Percentiles rank a stretch among this genome's conserved stretches.
These are phyloP conservation scores for Toxostoma redivivum DNA, from an alignment of 2,113 vertebrate species.

Conservation along the genomic window DNA sequence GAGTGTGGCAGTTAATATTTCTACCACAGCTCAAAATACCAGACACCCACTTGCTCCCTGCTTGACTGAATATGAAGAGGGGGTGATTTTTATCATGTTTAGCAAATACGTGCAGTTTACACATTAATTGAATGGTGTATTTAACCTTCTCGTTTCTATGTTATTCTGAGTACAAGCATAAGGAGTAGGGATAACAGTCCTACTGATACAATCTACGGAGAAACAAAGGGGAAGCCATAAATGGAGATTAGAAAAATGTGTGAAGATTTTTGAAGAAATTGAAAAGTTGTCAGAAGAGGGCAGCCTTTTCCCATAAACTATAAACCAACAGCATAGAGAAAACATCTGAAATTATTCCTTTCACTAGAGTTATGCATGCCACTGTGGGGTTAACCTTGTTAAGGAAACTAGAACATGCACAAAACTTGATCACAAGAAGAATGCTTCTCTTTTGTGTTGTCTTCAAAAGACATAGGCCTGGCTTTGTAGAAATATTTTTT, in stretches of 20 bases:
- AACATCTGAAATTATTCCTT: neutral
- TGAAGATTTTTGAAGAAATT: neutral
- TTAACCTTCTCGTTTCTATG: neutral
- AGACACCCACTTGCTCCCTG: neutral
- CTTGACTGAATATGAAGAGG: neutral
- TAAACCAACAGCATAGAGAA: neutral
- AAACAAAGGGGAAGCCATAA: neutral
- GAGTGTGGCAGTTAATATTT: neutral
- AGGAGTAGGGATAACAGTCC: neutral
- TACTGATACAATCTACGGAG: neutral
- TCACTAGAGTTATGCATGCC: neutral
- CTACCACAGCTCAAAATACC: neutral
- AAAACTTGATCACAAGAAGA: neutral
- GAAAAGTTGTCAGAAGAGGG: slow-evolving; percentile 59
- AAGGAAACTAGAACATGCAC: neutral
- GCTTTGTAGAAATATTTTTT: neutral
- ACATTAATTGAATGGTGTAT: neutral
- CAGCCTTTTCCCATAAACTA: slow-evolving; percentile 57
- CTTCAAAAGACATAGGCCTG: neutral
- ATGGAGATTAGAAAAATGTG: neutral
- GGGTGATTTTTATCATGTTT: neutral
- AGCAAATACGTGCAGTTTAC: neutral
- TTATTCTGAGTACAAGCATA: neutral
- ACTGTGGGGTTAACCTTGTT: neutral
- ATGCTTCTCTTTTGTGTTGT: neutral